phyloP scores from a whole-genome alignment of 2,113 vertebrate genomes.

The Poeciliopsis turrubarensis region DNA sequence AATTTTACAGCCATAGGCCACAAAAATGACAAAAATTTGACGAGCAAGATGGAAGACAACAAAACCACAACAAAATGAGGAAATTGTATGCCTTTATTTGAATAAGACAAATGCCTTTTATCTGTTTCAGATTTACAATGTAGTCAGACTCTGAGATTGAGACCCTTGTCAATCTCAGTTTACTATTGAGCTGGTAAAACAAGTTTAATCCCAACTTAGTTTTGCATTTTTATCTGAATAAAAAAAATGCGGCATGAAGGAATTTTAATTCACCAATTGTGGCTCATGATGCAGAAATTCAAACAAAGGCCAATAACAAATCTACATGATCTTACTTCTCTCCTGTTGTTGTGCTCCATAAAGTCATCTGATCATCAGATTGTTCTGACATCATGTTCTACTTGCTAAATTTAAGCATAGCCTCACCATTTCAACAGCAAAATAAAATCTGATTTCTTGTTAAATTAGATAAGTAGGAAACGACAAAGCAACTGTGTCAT shows the following conservation, averaged over 20 bases:
- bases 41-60: background rate
- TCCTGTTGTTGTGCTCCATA: conserved; percentile 5
- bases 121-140: background rate
- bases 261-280: background rate
- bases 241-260: too few species aligned
- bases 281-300: background rate
- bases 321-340: background rate
- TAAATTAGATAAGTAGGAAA: conserved; percentile 36
- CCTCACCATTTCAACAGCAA: conserved; percentile 19
- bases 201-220: too few species aligned
- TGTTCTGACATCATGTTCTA: conserved; percentile 6
- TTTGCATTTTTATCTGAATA: too few species aligned
- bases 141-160: too few species aligned
- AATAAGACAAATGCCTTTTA: background rate
- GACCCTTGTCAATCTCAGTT: background rate
- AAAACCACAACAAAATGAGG: background rate
- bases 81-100: background rate
- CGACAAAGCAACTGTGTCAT: conserved; percentile 22
- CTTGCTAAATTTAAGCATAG: conserved; percentile 40
- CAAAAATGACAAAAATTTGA: background rate
- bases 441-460: conserved; percentile 48
- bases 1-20: background rate
- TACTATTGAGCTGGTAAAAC: background rate
- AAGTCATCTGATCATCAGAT: conserved; percentile 21
- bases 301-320: background rate